A percentile compares a stretch with the other conserved stretches of the same genome.
Conservation (phyloP, 2,888 invertebrate genomes). For the Nebria salina region DNA sequence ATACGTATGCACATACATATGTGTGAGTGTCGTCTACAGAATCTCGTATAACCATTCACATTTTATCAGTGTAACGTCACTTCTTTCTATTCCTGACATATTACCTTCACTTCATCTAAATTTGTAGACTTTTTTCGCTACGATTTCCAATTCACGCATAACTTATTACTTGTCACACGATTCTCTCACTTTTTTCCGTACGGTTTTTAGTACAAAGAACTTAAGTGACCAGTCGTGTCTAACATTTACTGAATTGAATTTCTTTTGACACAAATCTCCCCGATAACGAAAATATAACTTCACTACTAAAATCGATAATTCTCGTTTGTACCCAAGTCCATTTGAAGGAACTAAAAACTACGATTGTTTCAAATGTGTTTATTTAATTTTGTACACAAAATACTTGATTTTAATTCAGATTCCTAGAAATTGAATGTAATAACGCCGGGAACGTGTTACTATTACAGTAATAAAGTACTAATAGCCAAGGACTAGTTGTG, state of each 20-base stretch:
- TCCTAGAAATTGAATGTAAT: neutral
- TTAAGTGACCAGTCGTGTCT: too few species aligned
- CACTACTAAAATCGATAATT: too few species aligned
- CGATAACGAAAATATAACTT: too few species aligned
- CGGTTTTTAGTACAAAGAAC: neutral
- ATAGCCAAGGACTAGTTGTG: neutral
- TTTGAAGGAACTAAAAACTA: too few species aligned
- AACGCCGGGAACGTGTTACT: neutral
- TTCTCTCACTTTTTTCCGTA: neutral
- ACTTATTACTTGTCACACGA: neutral
- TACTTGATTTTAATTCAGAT: neutral
- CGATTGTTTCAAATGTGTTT: neutral
- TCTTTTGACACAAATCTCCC: too few species aligned
- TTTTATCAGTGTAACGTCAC: neutral
- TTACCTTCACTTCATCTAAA: conserved; percentile 3
- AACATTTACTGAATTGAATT: too few species aligned
- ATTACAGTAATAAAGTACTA: neutral
- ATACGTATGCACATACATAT: neutral
- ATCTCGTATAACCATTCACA: neutral
- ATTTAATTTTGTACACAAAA: neutral
- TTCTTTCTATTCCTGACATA: neutral
- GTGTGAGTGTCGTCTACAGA: neutral
- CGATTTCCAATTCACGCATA: neutral
- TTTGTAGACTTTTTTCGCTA: conserved; percentile 7
- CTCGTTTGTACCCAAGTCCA: too few species aligned